phyloP scores from a whole-genome alignment of 2,888 invertebrate genomes.

The Patella ulyssiponensis region DNA sequence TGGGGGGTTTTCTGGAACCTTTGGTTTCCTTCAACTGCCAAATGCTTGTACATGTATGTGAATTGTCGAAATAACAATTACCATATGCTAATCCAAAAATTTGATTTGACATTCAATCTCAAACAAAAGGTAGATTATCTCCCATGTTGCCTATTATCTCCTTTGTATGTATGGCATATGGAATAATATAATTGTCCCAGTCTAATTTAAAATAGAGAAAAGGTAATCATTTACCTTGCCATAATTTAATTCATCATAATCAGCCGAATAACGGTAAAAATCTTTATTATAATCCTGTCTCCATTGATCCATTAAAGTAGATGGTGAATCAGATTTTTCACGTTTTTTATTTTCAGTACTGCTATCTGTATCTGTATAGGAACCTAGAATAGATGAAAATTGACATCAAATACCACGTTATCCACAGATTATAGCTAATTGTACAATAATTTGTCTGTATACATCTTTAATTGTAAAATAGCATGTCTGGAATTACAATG shows the following conservation, averaged over 20 bases:
- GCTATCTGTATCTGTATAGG: slow-evolving; percentile 66
- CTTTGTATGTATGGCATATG: not conserved
- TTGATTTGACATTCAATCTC: too few species aligned
- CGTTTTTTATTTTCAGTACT: slow-evolving; percentile 63
- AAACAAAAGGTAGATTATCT: not conserved
- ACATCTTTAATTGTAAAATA: too few species aligned
- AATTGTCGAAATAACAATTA: too few species aligned
- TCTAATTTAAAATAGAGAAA: not conserved
- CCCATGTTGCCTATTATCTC: not conserved
- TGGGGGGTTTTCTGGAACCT: too few species aligned
- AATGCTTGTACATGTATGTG: too few species aligned
- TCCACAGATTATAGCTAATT: too few species aligned
- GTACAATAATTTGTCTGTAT: too few species aligned
- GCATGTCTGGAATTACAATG: too few species aligned
- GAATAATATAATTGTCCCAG: not conserved
- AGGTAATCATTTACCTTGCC: slow-evolving; percentile 19
- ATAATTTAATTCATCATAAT: slow-evolving; percentile 62
- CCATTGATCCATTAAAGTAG: slow-evolving; percentile 66
- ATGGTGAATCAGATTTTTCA: slow-evolving; percentile 64
- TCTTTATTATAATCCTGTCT: slow-evolving; percentile 62
- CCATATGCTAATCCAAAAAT: too few species aligned
- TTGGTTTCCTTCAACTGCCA: too few species aligned
- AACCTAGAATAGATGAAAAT: slow-evolving; percentile 47
- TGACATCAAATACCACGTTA: not conserved
- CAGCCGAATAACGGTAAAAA: slow-evolving; percentile 60